These are phyloP conservation scores for Yponomeuta cagnagella DNA, from an alignment of 2,888 invertebrate genomes.

Conservation along the genomic window DNA sequence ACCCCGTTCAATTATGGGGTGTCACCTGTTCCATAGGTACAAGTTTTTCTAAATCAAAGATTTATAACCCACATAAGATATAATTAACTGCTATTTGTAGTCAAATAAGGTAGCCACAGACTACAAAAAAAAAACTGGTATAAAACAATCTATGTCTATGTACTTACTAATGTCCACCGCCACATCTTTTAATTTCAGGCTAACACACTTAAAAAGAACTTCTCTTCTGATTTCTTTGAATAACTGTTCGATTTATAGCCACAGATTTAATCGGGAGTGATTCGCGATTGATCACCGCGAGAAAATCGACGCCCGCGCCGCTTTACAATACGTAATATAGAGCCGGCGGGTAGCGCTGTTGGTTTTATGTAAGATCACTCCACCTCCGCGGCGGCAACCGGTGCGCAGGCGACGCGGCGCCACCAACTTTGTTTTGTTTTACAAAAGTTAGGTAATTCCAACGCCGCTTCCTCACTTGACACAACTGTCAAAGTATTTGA, in stretches of 20 bases:
- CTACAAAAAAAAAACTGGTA: no score
- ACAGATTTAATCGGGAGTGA: neutral
- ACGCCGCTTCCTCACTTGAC: constrained; percentile 35
- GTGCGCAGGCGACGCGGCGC: neutral
- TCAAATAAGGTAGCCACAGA: no score
- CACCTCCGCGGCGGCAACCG: constrained; percentile 41
- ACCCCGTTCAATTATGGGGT: no score
- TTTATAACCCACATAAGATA: no score
- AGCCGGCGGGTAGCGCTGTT: constrained; percentile 46
- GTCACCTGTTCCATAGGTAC: no score
- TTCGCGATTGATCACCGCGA: constrained; percentile 6
- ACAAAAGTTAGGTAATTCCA: constrained; percentile 57
- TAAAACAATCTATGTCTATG: no score
- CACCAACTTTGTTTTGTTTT: constrained; percentile 42
- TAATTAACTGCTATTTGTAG: no score
- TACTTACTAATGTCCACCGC: constrained; percentile 2
- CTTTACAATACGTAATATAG: constrained; percentile 20
- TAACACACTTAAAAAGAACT: neutral
- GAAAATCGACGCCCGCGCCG: constrained; percentile 11
- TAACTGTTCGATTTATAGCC: neutral
- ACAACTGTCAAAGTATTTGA: constrained; percentile 42
- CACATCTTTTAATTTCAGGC: neutral
- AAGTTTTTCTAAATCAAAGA: no score
- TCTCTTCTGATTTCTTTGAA: neutral
- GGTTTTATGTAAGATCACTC: constrained; percentile 64